phyloP scores from a whole-genome alignment of 2,113 vertebrate species.

The Mixornis gularis region DNA sequence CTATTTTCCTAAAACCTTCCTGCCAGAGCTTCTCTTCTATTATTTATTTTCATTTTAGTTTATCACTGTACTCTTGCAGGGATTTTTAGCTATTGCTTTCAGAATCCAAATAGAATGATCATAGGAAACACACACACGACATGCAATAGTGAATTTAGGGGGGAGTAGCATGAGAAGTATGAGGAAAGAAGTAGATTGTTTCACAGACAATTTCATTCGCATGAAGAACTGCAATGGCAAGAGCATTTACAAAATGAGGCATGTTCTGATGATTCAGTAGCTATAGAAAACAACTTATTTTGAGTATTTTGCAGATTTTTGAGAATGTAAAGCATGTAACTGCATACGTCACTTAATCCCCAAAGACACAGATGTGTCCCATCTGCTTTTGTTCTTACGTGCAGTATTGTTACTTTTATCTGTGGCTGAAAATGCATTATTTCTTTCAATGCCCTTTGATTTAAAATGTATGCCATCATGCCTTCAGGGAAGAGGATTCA shows the following conservation, averaged over 20 bases:
- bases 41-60: not conserved
- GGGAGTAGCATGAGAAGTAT: not conserved
- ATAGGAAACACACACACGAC: not conserved
- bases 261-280: not conserved
- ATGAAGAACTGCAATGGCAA: not conserved
- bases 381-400: conserved; percentile 15
- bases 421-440: not conserved
- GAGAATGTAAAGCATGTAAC: not conserved
- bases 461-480: not conserved
- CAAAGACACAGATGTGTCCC: not conserved
- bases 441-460: not conserved
- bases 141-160: not conserved
- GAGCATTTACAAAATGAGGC: not conserved
- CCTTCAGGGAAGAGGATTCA: not conserved
- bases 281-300: not conserved
- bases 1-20: not conserved
- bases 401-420: not conserved
- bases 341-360: conserved; percentile 4
- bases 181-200: not conserved
- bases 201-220: not conserved
- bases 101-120: not conserved
- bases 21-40: not conserved
- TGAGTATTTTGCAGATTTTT: conserved; percentile 14
- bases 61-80: not conserved
- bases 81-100: not conserved